These are phyloP conservation scores for Diaprepes abbreviatus DNA, from an alignment of 2,888 invertebrate species.

Conservation along the genomic window DNA sequence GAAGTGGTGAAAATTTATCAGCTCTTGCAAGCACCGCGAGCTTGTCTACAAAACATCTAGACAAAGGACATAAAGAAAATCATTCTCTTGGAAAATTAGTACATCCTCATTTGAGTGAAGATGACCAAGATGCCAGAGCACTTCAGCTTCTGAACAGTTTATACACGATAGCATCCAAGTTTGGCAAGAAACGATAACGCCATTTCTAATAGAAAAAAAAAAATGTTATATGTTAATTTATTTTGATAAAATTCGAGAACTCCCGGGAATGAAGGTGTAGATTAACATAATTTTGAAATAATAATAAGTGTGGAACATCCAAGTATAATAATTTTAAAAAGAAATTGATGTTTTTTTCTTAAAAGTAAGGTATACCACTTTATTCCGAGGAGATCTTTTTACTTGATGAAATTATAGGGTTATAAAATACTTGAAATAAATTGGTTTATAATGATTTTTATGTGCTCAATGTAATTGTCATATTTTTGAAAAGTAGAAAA, in stretches of 20 bases:
- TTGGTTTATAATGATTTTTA: background rate
- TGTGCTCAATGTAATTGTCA: background rate
- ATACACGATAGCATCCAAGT: slow-evolving; percentile 87
- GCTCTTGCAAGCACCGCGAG: background rate
- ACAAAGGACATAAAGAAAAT: slow-evolving; percentile 27
- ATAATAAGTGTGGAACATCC: too few species aligned
- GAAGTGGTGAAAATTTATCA: slow-evolving; percentile 25
- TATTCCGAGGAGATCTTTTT: background rate
- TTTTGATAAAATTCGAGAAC: background rate
- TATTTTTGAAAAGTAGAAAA: too few species aligned
- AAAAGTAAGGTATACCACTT: too few species aligned
- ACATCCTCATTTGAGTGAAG: slow-evolving; percentile 59
- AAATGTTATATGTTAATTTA: slow-evolving; percentile 6
- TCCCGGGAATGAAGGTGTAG: too few species aligned
- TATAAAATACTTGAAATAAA: background rate
- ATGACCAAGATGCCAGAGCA: slow-evolving; percentile 81
- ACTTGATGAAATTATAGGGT: too few species aligned
- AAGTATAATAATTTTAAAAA: too few species aligned
- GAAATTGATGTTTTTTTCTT: too few species aligned
- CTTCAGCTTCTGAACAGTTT: slow-evolving; percentile 86
- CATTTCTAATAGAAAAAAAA: background rate
- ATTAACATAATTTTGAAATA: too few species aligned
- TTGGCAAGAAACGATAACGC: slow-evolving; percentile 71
- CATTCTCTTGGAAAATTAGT: slow-evolving; percentile 52
- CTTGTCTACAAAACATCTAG: background rate